Evolutionary conservation across 2,797 vertebrate genomes (phyloP), one percentile per base, ranked within the genome.

Genomic region (Cyclura pinguis): DNA sequence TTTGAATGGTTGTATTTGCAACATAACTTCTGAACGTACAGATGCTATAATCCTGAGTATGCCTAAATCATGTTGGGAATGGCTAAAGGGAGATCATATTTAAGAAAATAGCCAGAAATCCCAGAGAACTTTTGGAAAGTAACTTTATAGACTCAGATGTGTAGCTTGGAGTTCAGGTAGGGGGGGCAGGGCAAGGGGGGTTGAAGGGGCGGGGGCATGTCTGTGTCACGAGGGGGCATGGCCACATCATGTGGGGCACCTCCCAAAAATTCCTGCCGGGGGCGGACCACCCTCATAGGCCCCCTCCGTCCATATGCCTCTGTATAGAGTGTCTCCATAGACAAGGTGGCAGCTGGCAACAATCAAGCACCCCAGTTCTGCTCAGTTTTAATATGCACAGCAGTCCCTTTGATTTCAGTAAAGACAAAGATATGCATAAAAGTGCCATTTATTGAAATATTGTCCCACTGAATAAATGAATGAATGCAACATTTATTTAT

Each of bases 11-110:
- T 92, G 67, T 91, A 91, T 24, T 85, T 91, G 93, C 93, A 93
- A 47, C 67, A 82, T 90, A 93, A 95, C 88, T 77, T 90, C 62
- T 88, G 93, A 94, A 90, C 72, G 84, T 55, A 87, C 86, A 92
- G 88, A 95, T 93, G 80, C 0, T 0, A 85, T 93, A 91, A 82
- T 87, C 76, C 84, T 93, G 81, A 92, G 35, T 6, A 5, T 62
- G 91, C 90, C 20, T 27, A 86, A 83, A 20, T 86, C 90, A 92
- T 84, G 1, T 92, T 16, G 14, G 6, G 47, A 52, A 47, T n/a
- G 50, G 35, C 42, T 67, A n/a, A 38, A 35, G 64, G 55, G 62
- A 73, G 55, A 57, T 74, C 32, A 12, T 47, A 7, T 87, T 67
- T 64, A 80, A 42, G n/a, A 62, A 87, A 78, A 77, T 78, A 67